Percentiles rank a stretch among this genome's conserved stretches.
phyloP scores from a whole-genome alignment of 2,888 invertebrate genomes.

The Agrochola lychnidis region DNA sequence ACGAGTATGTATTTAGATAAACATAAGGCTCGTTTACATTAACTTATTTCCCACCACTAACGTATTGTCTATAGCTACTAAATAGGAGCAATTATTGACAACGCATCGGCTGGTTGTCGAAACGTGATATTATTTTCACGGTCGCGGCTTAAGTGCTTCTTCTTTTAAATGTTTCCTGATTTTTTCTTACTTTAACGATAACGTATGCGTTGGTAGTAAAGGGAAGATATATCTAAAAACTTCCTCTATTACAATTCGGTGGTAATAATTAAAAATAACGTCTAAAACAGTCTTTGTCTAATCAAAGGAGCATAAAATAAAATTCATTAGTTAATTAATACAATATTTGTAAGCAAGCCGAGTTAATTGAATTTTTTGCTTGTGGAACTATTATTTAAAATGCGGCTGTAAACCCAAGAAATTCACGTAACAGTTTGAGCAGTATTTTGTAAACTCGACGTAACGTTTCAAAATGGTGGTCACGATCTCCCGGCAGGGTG shows the following conservation, averaged over 20 bases:
- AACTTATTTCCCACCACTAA: conserved; percentile 40
- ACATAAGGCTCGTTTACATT: conserved; percentile 51
- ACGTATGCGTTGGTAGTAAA: conserved; percentile 50
- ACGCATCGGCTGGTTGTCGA: conserved; percentile 66
- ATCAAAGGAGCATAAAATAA: conserved; percentile 42
- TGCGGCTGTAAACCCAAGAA: conserved; percentile 6
- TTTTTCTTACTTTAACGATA: conserved; percentile 57
- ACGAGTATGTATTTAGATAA: conserved; percentile 47
- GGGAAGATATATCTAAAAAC: conserved; percentile 63
- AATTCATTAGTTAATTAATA: conserved; percentile 34
- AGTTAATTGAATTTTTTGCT: conserved; percentile 41
- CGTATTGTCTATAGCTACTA: conserved; percentile 51
- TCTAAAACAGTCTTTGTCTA: conserved; percentile 54
- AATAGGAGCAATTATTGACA: conserved; percentile 71
- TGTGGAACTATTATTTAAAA: conserved; percentile 17
- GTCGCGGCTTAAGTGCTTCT: conserved; percentile 79
- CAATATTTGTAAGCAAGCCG: conserved; percentile 25
- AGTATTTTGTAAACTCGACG: conserved; percentile 52
- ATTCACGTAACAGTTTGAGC: conserved; percentile 23
- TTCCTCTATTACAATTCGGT: conserved; percentile 61
- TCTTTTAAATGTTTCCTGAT: conserved; percentile 74
- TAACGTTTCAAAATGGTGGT: conserved; percentile 60
- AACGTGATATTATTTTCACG: conserved; percentile 78
- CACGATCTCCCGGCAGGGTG: conserved; percentile 57
- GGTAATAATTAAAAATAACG: conserved; percentile 56